These are phyloP conservation scores for Himalopsyche anomala DNA, from an alignment of 2,888 invertebrate species.

Conservation along the genomic window DNA sequence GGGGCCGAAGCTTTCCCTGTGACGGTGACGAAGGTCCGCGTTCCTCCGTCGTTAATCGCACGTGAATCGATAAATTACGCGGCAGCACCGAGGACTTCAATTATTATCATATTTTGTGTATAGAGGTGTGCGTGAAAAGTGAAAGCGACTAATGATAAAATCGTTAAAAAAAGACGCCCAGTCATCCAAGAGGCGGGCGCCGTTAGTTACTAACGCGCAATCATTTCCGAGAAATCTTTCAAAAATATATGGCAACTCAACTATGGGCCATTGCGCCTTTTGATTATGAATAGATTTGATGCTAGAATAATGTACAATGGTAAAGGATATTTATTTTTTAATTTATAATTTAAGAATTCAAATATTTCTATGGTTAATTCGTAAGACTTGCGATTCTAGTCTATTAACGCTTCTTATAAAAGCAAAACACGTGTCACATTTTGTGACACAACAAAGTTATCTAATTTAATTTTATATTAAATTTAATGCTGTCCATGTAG, in stretches of 20 bases:
- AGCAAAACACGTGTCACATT: too few relatives aligned
- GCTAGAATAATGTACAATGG: neutral
- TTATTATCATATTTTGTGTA: slow-evolving; percentile 14
- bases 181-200: slow-evolving; percentile 31
- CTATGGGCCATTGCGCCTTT: neutral
- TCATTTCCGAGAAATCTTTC: slow-evolving; percentile 28
- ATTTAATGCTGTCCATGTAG: too few relatives aligned
- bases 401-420: too few relatives aligned
- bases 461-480: too few relatives aligned
- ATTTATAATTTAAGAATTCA: too few relatives aligned
- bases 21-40: neutral
- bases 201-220: neutral
- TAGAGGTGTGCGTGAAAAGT: slow-evolving; percentile 27
- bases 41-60: neutral
- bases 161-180: slow-evolving; percentile 44
- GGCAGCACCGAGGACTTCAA: neutral
- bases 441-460: too few relatives aligned
- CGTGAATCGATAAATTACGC: slow-evolving; percentile 8
- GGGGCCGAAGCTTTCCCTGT: neutral
- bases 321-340: too few relatives aligned
- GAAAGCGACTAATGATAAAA: slow-evolving; percentile 39
- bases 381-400: too few relatives aligned
- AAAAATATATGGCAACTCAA: slow-evolving; percentile 2
- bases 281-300: neutral
- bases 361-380: too few relatives aligned